Base-by-base conservation (phyloP, 1,140 invertebrate species). In the Homarus americanus region DNA sequence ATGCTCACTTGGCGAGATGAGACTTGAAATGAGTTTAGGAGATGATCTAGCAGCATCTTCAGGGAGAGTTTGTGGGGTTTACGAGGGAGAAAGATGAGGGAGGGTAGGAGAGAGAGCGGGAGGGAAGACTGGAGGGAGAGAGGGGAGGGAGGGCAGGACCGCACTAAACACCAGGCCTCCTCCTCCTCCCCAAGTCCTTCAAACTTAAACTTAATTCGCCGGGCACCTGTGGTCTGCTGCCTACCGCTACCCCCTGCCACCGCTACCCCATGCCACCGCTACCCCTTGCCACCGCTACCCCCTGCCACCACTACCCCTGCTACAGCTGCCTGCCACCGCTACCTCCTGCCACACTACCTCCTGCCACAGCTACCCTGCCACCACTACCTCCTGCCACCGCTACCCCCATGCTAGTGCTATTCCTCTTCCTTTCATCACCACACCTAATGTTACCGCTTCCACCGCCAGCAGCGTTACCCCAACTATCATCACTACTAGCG, bases 141-240 rank as follows among this genome's bases (percentile, higher is more conserved):
- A 73, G 36, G 44, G 66, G 53, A 20, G 20, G 53, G 53, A 4
- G 5, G 20, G 12, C 28, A 5, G 20, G 28, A n/a, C 5, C 12
- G 24, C 75, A 66, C 85, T 79, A 79, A 79, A 79, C 75, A 44
- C 75, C 75, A 87, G 58, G 58, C 75, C 75, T 80, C 38, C 85
- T 79, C 85, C 75, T 53, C 69, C n/a, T n/a, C n/a, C 53, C 40
- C 87, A 90, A 90, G 87, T 90, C 87, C 87, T 90, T 72, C 87
- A 90, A 90, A 90, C 87, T 90, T 83, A 90, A 90, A 90, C 87
- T 90, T 90, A 90, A 90, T 90, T 90, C 87, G 41, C 78, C 38
- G 80, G 87, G 87, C 87, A 90, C 87, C 87, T 90, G 87, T 53
- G 87, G 87, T 83, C 87, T 83, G 87, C 40, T 32, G 63, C 32